Percentiles rank a stretch among this genome's conserved stretches.
phyloP scores from a whole-genome alignment of 2,888 invertebrate species.

The Gastracanthus pulcherrimus region DNA sequence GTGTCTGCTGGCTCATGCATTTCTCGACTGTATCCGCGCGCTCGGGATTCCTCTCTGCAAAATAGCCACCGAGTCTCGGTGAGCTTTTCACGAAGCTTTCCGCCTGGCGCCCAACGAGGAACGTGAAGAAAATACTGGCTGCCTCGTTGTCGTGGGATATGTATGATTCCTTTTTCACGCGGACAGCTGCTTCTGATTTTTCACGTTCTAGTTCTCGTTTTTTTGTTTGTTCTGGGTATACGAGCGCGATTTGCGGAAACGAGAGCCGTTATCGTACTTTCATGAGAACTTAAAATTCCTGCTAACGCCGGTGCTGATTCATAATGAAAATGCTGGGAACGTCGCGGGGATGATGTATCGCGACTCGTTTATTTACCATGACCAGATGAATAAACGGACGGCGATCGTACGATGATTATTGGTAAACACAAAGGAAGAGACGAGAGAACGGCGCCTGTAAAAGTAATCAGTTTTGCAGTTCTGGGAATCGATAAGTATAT shows the following conservation, averaged over 20 bases:
- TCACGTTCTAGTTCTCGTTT: no score
- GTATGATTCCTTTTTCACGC: not conserved
- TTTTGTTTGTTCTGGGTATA: not conserved
- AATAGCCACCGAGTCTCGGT: no score
- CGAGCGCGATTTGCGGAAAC: not conserved
- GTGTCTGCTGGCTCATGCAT: slow-evolving; percentile 19
- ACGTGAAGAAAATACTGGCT: slow-evolving; percentile 22
- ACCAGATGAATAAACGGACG: not conserved
- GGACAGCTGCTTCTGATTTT: not conserved
- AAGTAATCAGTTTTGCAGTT: no score
- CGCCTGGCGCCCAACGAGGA: not conserved
- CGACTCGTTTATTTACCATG: not conserved
- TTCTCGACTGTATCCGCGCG: slow-evolving; percentile 12
- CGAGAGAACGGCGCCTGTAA: no score
- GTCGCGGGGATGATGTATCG: not conserved
- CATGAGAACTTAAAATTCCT: not conserved
- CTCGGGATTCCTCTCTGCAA: no score
- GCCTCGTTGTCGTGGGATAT: not conserved
- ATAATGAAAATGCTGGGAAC: not conserved
- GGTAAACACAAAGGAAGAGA: no score
- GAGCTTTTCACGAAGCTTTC: slow-evolving; percentile 23
- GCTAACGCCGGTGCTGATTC: not conserved
- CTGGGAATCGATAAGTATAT: no score
- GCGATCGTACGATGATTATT: not conserved
- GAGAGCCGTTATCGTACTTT: not conserved